Conservation (phyloP, 2,888 invertebrate species). For the Hermaeophaga mercurialis region DNA sequence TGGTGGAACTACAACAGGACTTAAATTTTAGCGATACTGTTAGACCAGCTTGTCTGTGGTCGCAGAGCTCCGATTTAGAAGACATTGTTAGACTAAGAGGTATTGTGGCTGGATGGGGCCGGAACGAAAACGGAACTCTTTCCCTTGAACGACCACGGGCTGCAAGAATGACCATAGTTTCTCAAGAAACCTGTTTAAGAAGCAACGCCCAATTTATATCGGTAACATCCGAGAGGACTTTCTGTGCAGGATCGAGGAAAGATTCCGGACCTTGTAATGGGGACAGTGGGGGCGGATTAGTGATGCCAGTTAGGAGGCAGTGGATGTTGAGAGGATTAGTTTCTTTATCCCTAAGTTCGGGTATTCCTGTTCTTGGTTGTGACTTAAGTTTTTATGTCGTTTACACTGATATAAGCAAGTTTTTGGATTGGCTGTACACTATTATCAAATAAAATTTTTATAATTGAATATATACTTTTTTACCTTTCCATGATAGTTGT, state of each 20-base stretch:
- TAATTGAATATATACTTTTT: no score
- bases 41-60: conserved; percentile 67
- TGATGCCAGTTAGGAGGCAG: conserved; percentile 55
- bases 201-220: conserved; percentile 54
- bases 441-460: conserved; percentile 5
- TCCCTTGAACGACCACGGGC: conserved; percentile 61
- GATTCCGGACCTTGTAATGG: conserved; percentile 57
- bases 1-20: conserved; percentile 61
- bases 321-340: conserved; percentile 62
- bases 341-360: conserved; percentile 55
- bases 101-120: conserved; percentile 59
- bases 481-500: no score
- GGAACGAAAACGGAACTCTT: conserved; percentile 57
- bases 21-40: conserved; percentile 62
- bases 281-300: conserved; percentile 60
- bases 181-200: conserved; percentile 62
- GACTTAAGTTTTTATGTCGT: conserved; percentile 52
- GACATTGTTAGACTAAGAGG: conserved; percentile 43
- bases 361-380: conserved; percentile 43
- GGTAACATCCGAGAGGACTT: conserved; percentile 59
- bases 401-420: conserved; percentile 50
- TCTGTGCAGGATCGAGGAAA: conserved; percentile 64
- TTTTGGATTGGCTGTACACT: conserved; percentile 38
- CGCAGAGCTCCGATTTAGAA: conserved; percentile 48
- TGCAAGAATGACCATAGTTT: conserved; percentile 62